phyloP scores from a whole-genome alignment of 2,888 invertebrate species.

The Oscheius sp. region DNA sequence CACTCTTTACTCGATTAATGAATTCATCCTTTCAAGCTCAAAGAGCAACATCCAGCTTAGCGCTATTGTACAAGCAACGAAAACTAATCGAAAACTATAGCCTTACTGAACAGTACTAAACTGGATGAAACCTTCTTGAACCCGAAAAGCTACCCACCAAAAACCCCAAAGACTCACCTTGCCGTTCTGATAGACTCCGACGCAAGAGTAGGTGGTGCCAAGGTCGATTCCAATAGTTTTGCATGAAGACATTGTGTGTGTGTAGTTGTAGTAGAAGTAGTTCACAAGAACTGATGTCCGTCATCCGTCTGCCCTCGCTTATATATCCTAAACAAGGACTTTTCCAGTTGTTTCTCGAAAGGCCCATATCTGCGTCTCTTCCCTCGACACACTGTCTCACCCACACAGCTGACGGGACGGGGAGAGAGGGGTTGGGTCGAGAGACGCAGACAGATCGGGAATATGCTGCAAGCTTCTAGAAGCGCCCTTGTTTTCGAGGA shows the following conservation, averaged over 20 bases:
- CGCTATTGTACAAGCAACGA: too few species aligned
- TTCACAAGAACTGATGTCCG: slow-evolving; percentile 27
- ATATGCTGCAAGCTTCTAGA: neutral
- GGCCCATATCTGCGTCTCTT: slow-evolving; percentile 19
- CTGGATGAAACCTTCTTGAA: too few species aligned
- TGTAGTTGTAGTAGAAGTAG: slow-evolving; percentile 5
- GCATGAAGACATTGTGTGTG: slow-evolving; percentile 51
- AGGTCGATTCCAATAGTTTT: slow-evolving; percentile 62
- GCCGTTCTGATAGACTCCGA: slow-evolving; percentile 55
- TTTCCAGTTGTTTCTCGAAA: slow-evolving; percentile 44
- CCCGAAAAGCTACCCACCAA: neutral
- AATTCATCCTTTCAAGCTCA: too few species aligned
- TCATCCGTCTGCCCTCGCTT: slow-evolving; percentile 27
- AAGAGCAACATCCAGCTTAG: too few species aligned
- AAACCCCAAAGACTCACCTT: slow-evolving; percentile 38
- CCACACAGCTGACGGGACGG: neutral
- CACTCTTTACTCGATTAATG: too few species aligned
- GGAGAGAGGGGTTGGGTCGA: too few species aligned
- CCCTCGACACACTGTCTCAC: slow-evolving; percentile 1
- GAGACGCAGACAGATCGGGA: neutral
- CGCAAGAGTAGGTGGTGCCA: slow-evolving; percentile 57
- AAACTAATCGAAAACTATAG: too few species aligned
- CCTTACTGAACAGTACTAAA: too few species aligned
- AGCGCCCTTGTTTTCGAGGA: neutral
- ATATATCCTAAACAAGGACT: slow-evolving; percentile 40